Base-by-base conservation (phyloP, 2,888 invertebrate genomes). In the Hanleya hanleyi region DNA sequence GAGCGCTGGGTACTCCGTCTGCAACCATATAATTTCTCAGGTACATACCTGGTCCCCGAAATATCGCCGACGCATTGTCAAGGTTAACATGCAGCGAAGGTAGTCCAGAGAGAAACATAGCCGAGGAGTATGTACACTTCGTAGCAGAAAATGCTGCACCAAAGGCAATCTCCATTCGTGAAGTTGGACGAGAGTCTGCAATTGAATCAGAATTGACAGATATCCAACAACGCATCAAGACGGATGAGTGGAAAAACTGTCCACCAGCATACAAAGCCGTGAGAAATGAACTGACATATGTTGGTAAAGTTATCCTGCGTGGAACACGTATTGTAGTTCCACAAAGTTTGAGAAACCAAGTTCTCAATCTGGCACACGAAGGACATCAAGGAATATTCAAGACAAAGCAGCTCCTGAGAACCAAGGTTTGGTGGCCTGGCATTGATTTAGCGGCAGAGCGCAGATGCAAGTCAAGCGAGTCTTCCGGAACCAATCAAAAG, bases 321-420 rank as follows among this genome's bases (percentile, higher is more conserved):
- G n/a, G n/a, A n/a, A n/a, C n/a, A n/a, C n/a, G n/a, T n/a, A n/a
- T n/a, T n/a, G n/a, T n/a, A n/a, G n/a, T n/a, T n/a, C n/a, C n/a
- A n/a, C n/a, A n/a, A n/a, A n/a, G n/a, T n/a, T n/a, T n/a, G n/a
- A n/a, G n/a, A n/a, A n/a, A n/a, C n/a, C n/a, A n/a, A n/a, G n/a
- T n/a, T n/a, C n/a, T n/a, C n/a, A n/a, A n/a, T n/a, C n/a, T n/a
- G n/a, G n/a, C n/a, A n/a, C n/a, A n/a, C n/a, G n/a, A n/a, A n/a
- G n/a, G n/a, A n/a, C n/a, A n/a, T n/a, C n/a, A n/a, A n/a, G n/a
- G n/a, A n/a, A n/a, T n/a, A n/a, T n/a, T n/a, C n/a, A n/a, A 74
- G 78, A 64, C 2, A 74, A 22, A 9, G 35, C 7, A 77, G 69
- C 36, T 75, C 73, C 33, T n/a, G n/a, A n/a, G n/a, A n/a, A n/a